Conservation (phyloP, 2,113 vertebrate species). For the Piaya cayana region DNA sequence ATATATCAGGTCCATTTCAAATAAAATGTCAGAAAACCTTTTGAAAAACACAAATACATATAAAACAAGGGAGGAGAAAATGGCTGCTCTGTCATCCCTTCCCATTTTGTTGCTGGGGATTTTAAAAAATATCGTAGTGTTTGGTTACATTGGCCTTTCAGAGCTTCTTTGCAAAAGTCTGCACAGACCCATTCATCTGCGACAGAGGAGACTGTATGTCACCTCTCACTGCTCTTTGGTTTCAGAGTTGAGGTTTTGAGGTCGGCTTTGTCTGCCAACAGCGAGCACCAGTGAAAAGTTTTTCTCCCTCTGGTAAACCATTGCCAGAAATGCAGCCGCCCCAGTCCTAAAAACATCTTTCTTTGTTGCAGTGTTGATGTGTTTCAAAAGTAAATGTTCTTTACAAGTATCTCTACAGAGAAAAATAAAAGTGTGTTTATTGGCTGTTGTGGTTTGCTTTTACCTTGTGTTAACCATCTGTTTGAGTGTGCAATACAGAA, state of each 20-base stretch:
- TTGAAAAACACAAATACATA: neutral
- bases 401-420: neutral
- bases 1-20: neutral
- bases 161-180: neutral
- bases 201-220: neutral
- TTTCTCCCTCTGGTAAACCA: neutral
- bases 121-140: neutral
- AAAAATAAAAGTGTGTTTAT: neutral
- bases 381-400: neutral
- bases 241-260: constrained; percentile 38
- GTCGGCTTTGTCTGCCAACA: constrained; percentile 10
- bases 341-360: neutral
- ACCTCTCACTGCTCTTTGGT: neutral
- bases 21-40: neutral
- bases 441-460: neutral
- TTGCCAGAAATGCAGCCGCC: neutral
- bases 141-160: neutral
- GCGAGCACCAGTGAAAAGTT: neutral
- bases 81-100: neutral
- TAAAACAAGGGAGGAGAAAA: neutral
- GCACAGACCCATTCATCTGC: neutral
- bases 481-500: constrained; percentile 20
- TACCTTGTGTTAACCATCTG: neutral
- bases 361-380: neutral
- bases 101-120: neutral